A percentile compares a stretch with the other conserved stretches of the same genome.
These are phyloP conservation scores for Reticulitermes speratus DNA, from an alignment of 1,140 invertebrate species.

Conservation along the genomic window DNA sequence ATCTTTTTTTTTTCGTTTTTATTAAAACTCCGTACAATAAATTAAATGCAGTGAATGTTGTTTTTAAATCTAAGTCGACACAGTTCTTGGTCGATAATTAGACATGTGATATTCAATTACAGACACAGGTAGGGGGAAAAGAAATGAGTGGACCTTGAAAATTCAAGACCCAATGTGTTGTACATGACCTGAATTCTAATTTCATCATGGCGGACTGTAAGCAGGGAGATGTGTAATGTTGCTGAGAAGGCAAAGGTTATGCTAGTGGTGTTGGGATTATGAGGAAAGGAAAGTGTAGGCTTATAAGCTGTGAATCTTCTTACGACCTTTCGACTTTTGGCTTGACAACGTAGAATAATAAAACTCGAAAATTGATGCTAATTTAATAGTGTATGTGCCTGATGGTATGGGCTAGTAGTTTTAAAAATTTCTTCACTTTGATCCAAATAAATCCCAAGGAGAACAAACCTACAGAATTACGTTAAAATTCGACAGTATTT, in stretches of 20 bases:
- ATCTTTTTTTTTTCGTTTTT: not conserved
- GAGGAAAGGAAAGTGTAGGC: not conserved
- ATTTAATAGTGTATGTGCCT: too few relatives aligned
- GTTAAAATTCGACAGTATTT: too few relatives aligned
- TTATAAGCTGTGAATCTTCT: not conserved
- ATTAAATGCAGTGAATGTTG: not conserved
- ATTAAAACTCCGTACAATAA: not conserved
- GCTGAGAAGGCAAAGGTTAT: not conserved
- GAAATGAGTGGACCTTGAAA: not conserved
- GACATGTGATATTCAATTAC: not conserved
- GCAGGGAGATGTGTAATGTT: not conserved
- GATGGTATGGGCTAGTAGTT: too few relatives aligned
- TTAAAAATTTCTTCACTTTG: too few relatives aligned
- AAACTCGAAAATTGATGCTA: too few relatives aligned
- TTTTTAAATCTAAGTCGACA: not conserved
- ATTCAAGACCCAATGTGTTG: not conserved
- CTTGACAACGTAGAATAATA: too few relatives aligned
- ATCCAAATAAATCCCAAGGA: too few relatives aligned
- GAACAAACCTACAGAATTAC: too few relatives aligned
- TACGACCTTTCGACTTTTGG: not conserved
- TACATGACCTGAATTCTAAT: slow-evolving; percentile 1
- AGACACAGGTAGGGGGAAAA: not conserved
- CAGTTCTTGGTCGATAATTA: not conserved
- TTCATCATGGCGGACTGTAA: not conserved
- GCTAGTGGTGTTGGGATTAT: not conserved